phyloP scores from a whole-genome alignment of 1,140 invertebrate species.

The Mamestra configurata region DNA sequence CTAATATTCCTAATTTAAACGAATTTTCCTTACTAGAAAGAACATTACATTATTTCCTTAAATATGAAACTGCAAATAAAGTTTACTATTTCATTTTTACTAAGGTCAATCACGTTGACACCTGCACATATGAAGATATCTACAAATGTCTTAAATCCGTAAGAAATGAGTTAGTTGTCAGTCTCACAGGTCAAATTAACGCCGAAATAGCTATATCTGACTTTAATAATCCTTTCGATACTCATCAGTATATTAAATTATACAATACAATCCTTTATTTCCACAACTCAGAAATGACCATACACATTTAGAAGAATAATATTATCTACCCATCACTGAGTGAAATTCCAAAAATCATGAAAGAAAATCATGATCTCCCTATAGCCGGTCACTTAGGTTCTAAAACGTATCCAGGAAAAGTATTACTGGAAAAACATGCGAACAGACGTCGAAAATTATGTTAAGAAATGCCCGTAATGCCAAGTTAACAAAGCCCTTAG shows the following conservation, averaged over 20 bases:
- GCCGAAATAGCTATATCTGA: conserved; percentile 52
- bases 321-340: conserved; percentile 53
- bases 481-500: conserved; percentile 60
- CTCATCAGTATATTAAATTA: conserved; percentile 1
- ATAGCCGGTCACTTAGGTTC: conserved; percentile 55
- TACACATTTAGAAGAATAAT: conserved; percentile 53
- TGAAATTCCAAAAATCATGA: conserved; percentile 46
- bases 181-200: not conserved
- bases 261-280: conserved; percentile 48
- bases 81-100: conserved; percentile 56
- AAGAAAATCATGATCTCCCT: not conserved
- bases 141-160: conserved; percentile 53
- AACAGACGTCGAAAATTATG: conserved; percentile 57
- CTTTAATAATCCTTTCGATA: conserved; percentile 59
- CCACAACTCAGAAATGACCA: not conserved
- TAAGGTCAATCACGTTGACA: conserved; percentile 60
- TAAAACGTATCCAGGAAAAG: conserved; percentile 49
- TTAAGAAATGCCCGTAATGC: conserved; percentile 52
- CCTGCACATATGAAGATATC: conserved; percentile 50
- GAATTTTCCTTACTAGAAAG: too few species aligned
- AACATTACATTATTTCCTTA: not conserved
- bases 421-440: conserved; percentile 63
- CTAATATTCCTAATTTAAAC: too few species aligned
- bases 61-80: conserved; percentile 19
- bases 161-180: conserved; percentile 25